Conservation (phyloP, 2,113 vertebrate genomes). For the Poeciliopsis prolifica region DNA sequence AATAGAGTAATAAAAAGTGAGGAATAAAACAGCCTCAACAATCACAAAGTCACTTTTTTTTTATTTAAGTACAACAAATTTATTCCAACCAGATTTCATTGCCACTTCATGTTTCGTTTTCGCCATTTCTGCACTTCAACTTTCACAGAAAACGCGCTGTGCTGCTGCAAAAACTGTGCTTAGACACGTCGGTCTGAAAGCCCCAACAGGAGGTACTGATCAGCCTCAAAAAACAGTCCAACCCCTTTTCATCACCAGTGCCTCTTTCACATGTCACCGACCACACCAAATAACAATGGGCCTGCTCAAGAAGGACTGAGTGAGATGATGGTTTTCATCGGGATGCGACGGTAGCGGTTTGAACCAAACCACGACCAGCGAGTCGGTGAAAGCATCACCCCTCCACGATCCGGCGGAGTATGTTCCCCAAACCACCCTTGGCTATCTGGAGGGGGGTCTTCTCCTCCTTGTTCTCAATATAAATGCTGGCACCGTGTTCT, state of each 20-base stretch:
- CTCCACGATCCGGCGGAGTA: slow-evolving; percentile 89
- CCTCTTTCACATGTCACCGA: slow-evolving; percentile 9
- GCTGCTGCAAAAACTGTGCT: neutral
- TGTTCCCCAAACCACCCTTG: slow-evolving; percentile 84
- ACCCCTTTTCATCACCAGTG: neutral
- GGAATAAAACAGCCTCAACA: neutral
- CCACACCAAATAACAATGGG: slow-evolving; percentile 6
- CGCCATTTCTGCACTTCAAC: slow-evolving; percentile 20
- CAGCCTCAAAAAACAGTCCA: slow-evolving; percentile 6
- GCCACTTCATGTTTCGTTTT: neutral
- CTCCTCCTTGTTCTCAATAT: slow-evolving; percentile 96
- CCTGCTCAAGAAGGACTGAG: slow-evolving; percentile 7
- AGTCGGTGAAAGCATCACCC: slow-evolving; percentile 71
- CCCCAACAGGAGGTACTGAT: slow-evolving; percentile 1
- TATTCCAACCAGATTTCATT: slow-evolving; percentile 12
- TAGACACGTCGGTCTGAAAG: slow-evolving; percentile 5
- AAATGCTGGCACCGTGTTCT: slow-evolving; percentile 93
- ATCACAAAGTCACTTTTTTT: neutral
- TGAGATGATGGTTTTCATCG: slow-evolving; percentile 10
- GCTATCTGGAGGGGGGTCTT: slow-evolving; percentile 93
- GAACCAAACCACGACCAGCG: neutral
- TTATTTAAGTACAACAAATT: slow-evolving; percentile 7
- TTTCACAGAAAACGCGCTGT: slow-evolving; percentile 38
- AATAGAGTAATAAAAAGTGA: no score
- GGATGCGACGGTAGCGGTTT: neutral